Base-by-base conservation (phyloP, 2,797 vertebrate species). In the Pangasius larnaudii region DNA sequence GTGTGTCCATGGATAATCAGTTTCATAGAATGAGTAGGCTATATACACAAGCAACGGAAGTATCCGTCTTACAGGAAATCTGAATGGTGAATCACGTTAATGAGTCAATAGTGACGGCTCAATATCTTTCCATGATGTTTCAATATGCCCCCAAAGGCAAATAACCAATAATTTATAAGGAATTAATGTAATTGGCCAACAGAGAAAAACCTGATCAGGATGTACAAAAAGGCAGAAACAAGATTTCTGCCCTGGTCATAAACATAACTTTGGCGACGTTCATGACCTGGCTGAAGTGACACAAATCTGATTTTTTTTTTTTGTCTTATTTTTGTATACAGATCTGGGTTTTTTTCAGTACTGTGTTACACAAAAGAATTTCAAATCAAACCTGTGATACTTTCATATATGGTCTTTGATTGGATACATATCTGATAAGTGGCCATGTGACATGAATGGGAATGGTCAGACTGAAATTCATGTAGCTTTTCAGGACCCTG, bases 61-160 rank as follows among this genome's bases (percentile, higher is more conserved):
- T 53, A n/a, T 42, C 22, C 63, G 59, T 83, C 13, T 63, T 46
- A 63, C 78, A 89, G 72, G 85, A 85, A 67, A 81, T 87, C 79
- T 77, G 67, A 85, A 14, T 46, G 10, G 46, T 30, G 78, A 80
- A 19, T 86, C 79, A 79, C 16, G 59, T 27, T 39, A 30, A 9
- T 81, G 75, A 81, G 75, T 85, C 86, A 87, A 3, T 11, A 71
- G 30, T 22, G 30, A 46, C 36, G 61, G 72, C n/a, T 63, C 65
- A 87, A 10, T 19, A 5, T 16, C 24, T 49, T 63, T 10, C 22
- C 4, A 24, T 2, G 19, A 80, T 58, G 19, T 24, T 80, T 58
- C 30, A 24, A n/a, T n/a, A 81, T 10, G 2, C 13, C 42, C 56
- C 36, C 6, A 22, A 51, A 56, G 74, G 75, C 71, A 77, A 90